phyloP scores from a whole-genome alignment of 2,797 vertebrate species.

The Percopsis omiscomaycus region DNA sequence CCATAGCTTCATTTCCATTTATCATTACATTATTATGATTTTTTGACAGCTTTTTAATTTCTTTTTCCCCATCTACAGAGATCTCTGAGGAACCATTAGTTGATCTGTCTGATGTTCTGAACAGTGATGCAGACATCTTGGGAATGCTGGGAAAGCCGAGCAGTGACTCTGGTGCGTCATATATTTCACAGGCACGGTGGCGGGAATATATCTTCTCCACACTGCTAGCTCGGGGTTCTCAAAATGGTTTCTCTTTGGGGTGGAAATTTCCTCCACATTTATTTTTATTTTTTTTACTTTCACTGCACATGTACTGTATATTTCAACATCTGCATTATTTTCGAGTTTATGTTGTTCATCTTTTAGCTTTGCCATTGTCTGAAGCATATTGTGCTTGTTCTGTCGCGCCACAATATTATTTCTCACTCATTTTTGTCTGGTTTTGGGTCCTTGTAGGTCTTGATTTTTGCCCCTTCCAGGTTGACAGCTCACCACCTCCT shows the following conservation, averaged over 20 bases:
- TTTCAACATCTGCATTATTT: slow-evolving; percentile 41
- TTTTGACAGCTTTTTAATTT: slow-evolving; percentile 47
- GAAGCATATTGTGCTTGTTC: slow-evolving; percentile 64
- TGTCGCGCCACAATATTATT: slow-evolving; percentile 76
- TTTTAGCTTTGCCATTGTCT: slow-evolving; percentile 68
- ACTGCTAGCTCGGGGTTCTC: slow-evolving; percentile 30
- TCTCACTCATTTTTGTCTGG: slow-evolving; percentile 95
- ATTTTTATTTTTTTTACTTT: not conserved
- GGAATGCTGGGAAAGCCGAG: slow-evolving; percentile 95
- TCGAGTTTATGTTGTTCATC: slow-evolving; percentile 58
- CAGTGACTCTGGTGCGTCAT: slow-evolving; percentile 87
- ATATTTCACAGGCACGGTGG: slow-evolving; percentile 56
- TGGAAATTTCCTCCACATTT: slow-evolving; percentile 7
- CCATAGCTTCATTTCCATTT: slow-evolving; percentile 53
- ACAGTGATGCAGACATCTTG: slow-evolving; percentile 95
- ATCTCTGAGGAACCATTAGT: slow-evolving; percentile 89
- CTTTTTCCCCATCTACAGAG: slow-evolving; percentile 74
- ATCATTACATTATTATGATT: slow-evolving; percentile 66
- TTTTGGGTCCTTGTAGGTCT: slow-evolving; percentile 99
- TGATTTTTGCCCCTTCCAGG: slow-evolving; percentile 99
- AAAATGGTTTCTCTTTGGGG: slow-evolving; percentile 24
- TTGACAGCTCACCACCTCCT: slow-evolving; percentile 95
- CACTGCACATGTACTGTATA: slow-evolving; percentile 2
- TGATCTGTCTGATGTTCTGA: slow-evolving; percentile 95
- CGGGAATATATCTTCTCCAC: slow-evolving; percentile 40